Conservation (phyloP, 2,113 vertebrate genomes). For the Chelonoidis abingdonii region DNA sequence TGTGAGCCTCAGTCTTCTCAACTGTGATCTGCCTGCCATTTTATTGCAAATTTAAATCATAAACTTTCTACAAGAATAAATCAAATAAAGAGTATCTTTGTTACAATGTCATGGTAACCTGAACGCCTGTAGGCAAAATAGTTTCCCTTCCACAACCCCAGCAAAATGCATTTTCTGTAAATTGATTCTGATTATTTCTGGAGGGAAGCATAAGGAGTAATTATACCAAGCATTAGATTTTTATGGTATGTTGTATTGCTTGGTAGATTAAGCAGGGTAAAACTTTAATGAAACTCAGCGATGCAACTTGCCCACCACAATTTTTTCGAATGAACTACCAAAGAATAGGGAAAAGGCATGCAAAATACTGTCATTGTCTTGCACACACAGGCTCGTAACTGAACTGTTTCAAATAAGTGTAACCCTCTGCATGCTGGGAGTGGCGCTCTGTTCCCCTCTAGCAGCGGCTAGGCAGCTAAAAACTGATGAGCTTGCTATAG, state of each 20-base stretch:
- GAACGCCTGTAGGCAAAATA: slow-evolving; percentile 48
- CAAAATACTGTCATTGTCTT: background rate
- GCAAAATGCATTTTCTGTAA: slow-evolving; percentile 59
- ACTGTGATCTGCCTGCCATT: background rate
- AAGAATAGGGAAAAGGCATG: background rate
- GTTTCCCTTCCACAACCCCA: slow-evolving; percentile 3
- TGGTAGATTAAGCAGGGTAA: slow-evolving; percentile 54
- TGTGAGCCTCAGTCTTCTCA: background rate
- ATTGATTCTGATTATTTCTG: slow-evolving; percentile 66
- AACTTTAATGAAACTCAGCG: slow-evolving; percentile 29
- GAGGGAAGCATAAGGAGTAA: slow-evolving; percentile 58
- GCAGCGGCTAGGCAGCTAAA: background rate
- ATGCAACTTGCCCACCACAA: background rate
- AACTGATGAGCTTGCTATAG: background rate
- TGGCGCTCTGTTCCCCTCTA: background rate
- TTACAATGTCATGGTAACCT: slow-evolving; percentile 43
- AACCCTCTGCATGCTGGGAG: background rate
- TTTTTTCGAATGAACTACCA: background rate
- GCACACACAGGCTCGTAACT: background rate
- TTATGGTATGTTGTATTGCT: slow-evolving; percentile 57
- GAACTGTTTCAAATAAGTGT: background rate
- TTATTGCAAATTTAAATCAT: slow-evolving; percentile 22
- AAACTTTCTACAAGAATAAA: slow-evolving; percentile 27
- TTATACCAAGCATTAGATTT: slow-evolving; percentile 57
- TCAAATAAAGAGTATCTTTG: slow-evolving; percentile 29